Conservation (phyloP, 2,888 invertebrate genomes). For the Sepiola atlantica region DNA sequence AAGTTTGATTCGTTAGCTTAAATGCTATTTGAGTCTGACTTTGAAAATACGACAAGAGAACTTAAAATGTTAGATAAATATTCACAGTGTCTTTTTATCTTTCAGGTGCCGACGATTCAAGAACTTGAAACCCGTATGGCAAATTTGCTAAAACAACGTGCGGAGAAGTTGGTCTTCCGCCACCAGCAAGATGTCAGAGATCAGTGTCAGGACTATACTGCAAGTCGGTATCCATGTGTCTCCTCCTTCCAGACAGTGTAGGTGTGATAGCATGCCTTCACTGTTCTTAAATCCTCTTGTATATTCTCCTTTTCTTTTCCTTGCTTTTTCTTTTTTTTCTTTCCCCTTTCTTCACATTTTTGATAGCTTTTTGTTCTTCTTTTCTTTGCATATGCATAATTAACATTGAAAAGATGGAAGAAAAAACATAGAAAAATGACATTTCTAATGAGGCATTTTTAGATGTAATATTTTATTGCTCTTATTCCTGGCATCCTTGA, state of each 20-base stretch:
- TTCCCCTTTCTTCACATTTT: neutral
- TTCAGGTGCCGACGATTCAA: conserved; percentile 80
- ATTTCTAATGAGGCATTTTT: no score
- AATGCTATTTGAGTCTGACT: no score
- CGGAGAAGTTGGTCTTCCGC: conserved; percentile 84
- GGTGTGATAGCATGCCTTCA: conserved; percentile 48
- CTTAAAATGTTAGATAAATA: neutral
- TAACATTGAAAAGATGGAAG: no score
- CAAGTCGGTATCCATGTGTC: conserved; percentile 72
- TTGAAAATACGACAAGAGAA: no score
- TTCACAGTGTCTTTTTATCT: conserved; percentile 36
- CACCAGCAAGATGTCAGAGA: conserved; percentile 93
- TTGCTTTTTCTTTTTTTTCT: neutral
- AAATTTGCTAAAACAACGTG: conserved; percentile 81
- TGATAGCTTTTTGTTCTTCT: neutral
- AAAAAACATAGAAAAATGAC: no score
- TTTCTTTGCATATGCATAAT: no score
- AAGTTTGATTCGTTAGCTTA: no score
- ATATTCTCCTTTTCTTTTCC: no score
- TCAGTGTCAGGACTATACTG: conserved; percentile 92
- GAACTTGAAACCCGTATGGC: conserved; percentile 87
- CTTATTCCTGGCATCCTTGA: no score
- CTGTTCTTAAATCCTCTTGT: conserved; percentile 42
- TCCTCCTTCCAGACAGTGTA: conserved; percentile 47
- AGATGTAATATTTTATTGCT: no score